phyloP scores from a whole-genome alignment of 2,888 invertebrate genomes.

The Megalurothrips usitatus region DNA sequence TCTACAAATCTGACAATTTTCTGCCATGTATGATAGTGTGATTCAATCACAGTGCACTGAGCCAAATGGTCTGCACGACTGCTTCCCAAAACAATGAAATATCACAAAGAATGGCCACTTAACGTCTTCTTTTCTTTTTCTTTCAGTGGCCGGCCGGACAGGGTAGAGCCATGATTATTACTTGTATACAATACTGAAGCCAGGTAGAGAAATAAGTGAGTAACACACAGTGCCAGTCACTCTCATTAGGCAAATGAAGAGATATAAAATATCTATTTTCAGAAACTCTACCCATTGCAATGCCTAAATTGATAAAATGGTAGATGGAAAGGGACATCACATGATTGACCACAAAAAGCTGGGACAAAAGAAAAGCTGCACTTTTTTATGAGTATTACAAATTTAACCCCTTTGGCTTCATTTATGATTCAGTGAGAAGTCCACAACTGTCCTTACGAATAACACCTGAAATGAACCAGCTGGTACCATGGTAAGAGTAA shows the following conservation, averaged over 20 bases:
- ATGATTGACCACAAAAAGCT: no score
- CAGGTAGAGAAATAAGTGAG: background rate
- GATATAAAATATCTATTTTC: background rate
- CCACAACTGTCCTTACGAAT: background rate
- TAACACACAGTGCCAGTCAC: background rate
- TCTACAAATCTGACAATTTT: background rate
- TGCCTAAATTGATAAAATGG: no score
- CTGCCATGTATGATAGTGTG: background rate
- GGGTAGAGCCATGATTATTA: background rate
- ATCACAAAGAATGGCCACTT: constrained; percentile 2
- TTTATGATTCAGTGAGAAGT: background rate
- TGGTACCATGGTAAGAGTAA: background rate
- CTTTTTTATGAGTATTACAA: no score
- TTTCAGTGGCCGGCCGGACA: background rate
- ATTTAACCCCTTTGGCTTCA: background rate
- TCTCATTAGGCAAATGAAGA: background rate
- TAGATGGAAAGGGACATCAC: no score
- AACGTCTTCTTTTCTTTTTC: background rate
- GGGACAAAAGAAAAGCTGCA: no score
- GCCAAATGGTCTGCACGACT: background rate
- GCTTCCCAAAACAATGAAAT: background rate
- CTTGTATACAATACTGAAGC: background rate
- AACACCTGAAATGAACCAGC: background rate
- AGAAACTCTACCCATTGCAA: background rate
- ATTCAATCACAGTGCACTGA: background rate